Evolutionary conservation across 2,797 vertebrate species (phyloP).

Genomic region (Dermochelys coriacea): DNA sequence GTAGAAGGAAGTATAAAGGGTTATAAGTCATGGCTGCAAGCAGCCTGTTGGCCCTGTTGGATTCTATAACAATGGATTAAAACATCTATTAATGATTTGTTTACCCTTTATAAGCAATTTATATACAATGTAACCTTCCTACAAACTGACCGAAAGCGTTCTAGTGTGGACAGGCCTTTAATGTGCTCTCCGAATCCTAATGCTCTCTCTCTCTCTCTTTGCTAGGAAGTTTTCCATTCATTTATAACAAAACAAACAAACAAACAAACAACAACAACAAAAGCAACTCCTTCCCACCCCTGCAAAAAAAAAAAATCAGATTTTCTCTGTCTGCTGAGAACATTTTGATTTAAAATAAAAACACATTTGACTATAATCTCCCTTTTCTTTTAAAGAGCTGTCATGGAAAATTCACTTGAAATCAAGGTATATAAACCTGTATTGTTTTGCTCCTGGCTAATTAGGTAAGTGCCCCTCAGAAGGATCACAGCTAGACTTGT

Average conservation of each 20-base stretch:
- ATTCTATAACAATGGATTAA: background rate
- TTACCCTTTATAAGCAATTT: background rate
- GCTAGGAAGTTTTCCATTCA: conserved; percentile 24
- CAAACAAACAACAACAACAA: background rate
- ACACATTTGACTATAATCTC: background rate
- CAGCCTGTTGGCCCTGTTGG: background rate
- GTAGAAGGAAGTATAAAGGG: background rate
- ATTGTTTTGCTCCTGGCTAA: background rate
- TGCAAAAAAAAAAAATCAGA: background rate
- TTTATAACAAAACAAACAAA: conserved; percentile 41
- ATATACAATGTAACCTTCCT: background rate
- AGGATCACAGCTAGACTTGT: background rate
- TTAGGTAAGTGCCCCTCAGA: background rate
- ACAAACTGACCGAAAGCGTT: background rate
- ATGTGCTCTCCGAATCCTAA: background rate
- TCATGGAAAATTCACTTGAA: background rate
- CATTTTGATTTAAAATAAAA: background rate
- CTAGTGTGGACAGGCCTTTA: background rate
- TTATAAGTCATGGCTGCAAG: background rate
- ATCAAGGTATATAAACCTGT: background rate
- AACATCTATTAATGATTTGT: background rate
- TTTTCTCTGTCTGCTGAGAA: conserved; percentile 2
- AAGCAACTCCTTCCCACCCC: background rate
- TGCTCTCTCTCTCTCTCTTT: background rate
- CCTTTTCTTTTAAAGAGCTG: background rate